Percentiles rank a stretch among this genome's conserved stretches.
Conservation (phyloP, 2,113 vertebrate species). For the Phaethon lepturus region DNA sequence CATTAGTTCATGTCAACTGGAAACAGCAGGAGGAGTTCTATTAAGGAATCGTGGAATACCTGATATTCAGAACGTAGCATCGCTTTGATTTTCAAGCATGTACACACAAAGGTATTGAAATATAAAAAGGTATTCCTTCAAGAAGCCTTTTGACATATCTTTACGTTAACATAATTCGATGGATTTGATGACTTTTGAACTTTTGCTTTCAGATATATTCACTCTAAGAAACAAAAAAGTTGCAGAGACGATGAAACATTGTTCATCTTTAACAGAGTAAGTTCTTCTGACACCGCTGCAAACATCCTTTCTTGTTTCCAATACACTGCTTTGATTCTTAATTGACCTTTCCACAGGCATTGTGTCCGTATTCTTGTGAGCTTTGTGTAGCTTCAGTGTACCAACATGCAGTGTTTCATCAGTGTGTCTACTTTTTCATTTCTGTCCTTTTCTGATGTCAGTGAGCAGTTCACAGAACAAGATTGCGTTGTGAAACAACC, state of each 20-base stretch:
- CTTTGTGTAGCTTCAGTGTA: neutral
- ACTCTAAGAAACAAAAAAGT: neutral
- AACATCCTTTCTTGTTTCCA: neutral
- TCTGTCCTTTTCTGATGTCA: neutral
- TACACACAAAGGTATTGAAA: neutral
- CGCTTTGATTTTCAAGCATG: neutral
- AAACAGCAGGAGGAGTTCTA: neutral
- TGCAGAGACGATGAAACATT: rapidly evolving
- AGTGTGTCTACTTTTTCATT: neutral
- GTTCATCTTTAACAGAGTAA: neutral
- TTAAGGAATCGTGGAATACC: neutral
- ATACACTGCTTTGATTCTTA: neutral
- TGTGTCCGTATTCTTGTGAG: neutral
- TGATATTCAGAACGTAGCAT: neutral
- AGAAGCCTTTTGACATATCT: neutral
- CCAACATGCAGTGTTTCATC: neutral
- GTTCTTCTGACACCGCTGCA: neutral
- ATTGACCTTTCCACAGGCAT: neutral
- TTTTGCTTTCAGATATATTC: neutral
- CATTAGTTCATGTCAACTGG: neutral
- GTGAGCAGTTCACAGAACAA: neutral
- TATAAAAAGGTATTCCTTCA: neutral
- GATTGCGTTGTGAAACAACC: neutral
- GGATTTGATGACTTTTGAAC: neutral
- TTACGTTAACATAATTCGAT: neutral